phyloP scores from a whole-genome alignment of 2,113 vertebrate species.

The Istiophorus platypterus region DNA sequence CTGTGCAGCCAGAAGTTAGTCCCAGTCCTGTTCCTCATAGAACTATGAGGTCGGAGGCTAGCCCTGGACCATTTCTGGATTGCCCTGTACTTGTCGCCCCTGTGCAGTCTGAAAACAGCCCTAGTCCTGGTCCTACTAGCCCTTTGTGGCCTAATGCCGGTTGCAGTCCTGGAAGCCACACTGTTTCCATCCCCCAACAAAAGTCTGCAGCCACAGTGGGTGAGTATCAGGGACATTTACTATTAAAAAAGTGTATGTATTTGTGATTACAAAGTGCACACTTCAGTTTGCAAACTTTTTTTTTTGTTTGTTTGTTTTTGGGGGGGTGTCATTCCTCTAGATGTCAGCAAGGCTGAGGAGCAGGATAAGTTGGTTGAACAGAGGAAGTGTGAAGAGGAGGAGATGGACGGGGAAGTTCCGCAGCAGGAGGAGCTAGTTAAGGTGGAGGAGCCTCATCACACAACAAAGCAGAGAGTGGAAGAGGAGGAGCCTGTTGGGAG shows the following conservation, averaged over 20 bases:
- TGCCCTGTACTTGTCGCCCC: not conserved
- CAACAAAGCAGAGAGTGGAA: not conserved
- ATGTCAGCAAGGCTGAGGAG: not conserved
- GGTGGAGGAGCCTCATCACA: not conserved
- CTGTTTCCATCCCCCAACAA: not conserved
- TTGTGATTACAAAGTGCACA: not conserved
- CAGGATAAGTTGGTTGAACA: not conserved
- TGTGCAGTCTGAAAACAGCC: not conserved
- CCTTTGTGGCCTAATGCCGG: not conserved
- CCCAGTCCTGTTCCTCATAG: not conserved
- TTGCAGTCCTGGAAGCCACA: not conserved
- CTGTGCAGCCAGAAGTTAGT: not conserved
- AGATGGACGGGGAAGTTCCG: not conserved
- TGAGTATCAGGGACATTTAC: conserved; percentile 39
- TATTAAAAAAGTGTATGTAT: not conserved
- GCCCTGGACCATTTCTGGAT: not conserved
- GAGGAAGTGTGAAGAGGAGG: not conserved
- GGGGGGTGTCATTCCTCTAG: conserved; percentile 54
- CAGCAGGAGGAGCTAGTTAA: not conserved
- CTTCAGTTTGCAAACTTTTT: not conserved
- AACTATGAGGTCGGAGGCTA: not conserved
- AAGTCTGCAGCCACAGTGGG: conserved; percentile 4
- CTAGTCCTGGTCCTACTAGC: not conserved
- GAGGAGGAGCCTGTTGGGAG: conserved; percentile 6
- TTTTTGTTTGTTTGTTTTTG: not conserved